These are phyloP conservation scores for Scolanthus callimorphus DNA, from an alignment of 92 coral and sea anemone species.

Conservation along the genomic window DNA sequence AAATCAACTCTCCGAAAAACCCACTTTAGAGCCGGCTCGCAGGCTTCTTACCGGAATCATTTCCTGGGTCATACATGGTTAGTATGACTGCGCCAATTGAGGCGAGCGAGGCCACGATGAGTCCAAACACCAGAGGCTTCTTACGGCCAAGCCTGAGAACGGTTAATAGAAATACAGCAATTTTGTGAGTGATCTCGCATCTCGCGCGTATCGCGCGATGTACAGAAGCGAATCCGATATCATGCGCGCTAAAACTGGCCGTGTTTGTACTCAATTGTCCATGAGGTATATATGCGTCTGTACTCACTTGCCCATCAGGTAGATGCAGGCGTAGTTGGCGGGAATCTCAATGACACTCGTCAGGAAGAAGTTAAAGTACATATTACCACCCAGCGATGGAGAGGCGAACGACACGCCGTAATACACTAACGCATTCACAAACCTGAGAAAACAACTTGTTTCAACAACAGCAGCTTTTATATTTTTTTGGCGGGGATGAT, in stretches of 20 bases:
- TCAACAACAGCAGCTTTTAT: too few species aligned
- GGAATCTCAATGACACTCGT: conserved; percentile 76
- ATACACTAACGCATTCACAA: conserved; percentile 72
- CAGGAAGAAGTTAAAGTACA: conserved; percentile 76
- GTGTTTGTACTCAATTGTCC: too few species aligned
- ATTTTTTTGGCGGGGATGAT: too few species aligned
- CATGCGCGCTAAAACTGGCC: too few species aligned
- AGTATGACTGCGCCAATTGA: conserved; percentile 63
- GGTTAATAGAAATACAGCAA: too few species aligned
- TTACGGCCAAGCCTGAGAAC: conserved; percentile 63
- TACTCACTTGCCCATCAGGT: conserved; percentile 51
- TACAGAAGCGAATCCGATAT: too few species aligned
- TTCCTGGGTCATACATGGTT: conserved; percentile 61
- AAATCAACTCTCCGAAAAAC: too few species aligned
- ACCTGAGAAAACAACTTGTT: too few species aligned
- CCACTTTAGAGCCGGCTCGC: too few species aligned
- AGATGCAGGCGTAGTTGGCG: conserved; percentile 53
- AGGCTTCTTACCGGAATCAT: conserved; percentile 46
- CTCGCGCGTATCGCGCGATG: too few species aligned
- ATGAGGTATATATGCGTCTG: too few species aligned
- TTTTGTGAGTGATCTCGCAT: too few species aligned
- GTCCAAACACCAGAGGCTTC: conserved; percentile 56
- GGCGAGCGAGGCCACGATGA: conserved; percentile 62
- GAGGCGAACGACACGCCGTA: conserved; percentile 81
- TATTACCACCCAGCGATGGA: conserved; percentile 78